Evolutionary conservation across 2,113 vertebrate species (phyloP), one percentile per base, ranked within the genome.

Genomic region (Brachyhypopomus occidentalis): DNA sequence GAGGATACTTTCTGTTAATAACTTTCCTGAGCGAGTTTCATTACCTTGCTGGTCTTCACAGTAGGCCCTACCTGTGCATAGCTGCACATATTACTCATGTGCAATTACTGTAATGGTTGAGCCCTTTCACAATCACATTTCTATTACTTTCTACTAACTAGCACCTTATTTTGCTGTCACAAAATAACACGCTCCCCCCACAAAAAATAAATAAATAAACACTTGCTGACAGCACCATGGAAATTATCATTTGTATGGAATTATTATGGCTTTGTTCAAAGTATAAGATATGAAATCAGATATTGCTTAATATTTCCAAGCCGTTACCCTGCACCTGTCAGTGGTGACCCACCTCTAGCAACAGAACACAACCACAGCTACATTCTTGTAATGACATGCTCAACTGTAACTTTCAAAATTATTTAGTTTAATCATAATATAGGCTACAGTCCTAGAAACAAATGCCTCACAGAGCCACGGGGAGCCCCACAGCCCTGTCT

Each of bases 1-100:
- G 58, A 41, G 45, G 41, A 60, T 11, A 19, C 16, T 79, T 71
- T 36, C 67, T 67, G n/a, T 60, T 70, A 70, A 71, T 75, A 80
- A 66, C 48, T 67, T 23, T 12, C 60, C 60, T 63, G 34, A 72
- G 20, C 4, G 5, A 70, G 66, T 70, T 70, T 36, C 64, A 67
- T 62, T 63, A 2, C 71, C 71, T 62, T 72, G 17, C 56, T 63
- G 78, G 27, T 52, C 55, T 17, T 22, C 9, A 62, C 60, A 45
- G 5, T 36, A 48, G 27, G 19, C 36, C 23, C 11, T 72, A 36
- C 66, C 25, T 66, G 63, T 30, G 63, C 63, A 30, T 16, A 66
- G 66, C 66, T 70, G 36, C 6, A 41, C 66, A 8, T 70, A 70
- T 70, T 38, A 41, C 41, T 70, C 66, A 70, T 22, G 20, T 70